Conservation (phyloP, 2,888 invertebrate species). For the Sabatieria punctata region DNA sequence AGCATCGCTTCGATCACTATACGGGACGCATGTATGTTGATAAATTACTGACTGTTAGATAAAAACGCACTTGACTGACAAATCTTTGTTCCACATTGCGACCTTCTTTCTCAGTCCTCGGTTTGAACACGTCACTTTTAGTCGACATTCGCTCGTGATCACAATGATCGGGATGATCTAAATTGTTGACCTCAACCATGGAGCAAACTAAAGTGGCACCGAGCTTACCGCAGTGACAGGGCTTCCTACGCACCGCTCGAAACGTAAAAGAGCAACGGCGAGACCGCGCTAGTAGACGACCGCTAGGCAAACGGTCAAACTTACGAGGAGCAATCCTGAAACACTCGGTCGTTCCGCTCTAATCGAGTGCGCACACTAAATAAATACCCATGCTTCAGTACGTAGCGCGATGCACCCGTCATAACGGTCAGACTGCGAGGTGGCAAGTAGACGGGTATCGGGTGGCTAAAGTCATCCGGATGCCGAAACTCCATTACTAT, state of each 20-base stretch:
- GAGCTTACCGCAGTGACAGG: slow-evolving; percentile 20
- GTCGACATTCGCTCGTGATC: too few relatives aligned
- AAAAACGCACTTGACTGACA: too few relatives aligned
- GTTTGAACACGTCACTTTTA: too few relatives aligned
- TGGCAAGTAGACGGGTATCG: slow-evolving; percentile 65
- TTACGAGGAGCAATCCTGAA: slow-evolving; percentile 55
- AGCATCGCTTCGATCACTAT: too few relatives aligned
- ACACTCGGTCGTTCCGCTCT: slow-evolving; percentile 4
- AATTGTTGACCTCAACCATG: too few relatives aligned
- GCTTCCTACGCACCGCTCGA: slow-evolving; percentile 29
- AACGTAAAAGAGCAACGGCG: slow-evolving; percentile 38
- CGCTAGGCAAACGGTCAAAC: slow-evolving; percentile 49
- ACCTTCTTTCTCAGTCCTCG: too few relatives aligned
- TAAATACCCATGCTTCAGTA: slow-evolving; percentile 75
- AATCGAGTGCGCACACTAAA: too few relatives aligned
- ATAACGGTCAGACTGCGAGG: slow-evolving; percentile 64
- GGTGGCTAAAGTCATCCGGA: not conserved
- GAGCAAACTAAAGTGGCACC: not conserved
- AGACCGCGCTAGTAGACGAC: slow-evolving; percentile 16
- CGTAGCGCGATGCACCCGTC: slow-evolving; percentile 63
- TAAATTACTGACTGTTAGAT: too few relatives aligned
- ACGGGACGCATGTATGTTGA: too few relatives aligned
- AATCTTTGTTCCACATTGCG: too few relatives aligned
- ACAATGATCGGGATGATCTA: too few relatives aligned
- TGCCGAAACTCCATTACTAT: slow-evolving; percentile 10